Conservation (phyloP, 2,888 invertebrate species). For the Melanostoma scalare region DNA sequence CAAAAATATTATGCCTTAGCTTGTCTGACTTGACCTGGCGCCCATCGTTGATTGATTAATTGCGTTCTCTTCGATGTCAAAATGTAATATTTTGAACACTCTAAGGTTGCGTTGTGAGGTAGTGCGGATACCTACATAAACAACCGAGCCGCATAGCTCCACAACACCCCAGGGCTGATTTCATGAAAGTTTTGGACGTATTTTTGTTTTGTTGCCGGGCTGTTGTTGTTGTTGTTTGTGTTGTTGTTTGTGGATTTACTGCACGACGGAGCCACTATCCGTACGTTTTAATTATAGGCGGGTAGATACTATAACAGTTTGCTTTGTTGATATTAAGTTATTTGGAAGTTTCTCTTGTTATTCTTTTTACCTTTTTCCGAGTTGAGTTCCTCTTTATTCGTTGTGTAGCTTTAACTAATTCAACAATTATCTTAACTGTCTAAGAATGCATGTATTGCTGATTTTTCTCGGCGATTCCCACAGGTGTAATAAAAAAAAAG, state of each 20-base stretch:
- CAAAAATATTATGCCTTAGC: slow-evolving; percentile 1
- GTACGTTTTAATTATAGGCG: slow-evolving; percentile 33
- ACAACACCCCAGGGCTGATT: slow-evolving; percentile 43
- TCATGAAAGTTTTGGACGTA: slow-evolving; percentile 46
- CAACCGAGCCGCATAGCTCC: slow-evolving; percentile 24
- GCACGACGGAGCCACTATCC: slow-evolving; percentile 30
- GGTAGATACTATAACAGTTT: slow-evolving; percentile 17
- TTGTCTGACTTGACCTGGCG: slow-evolving; percentile 37
- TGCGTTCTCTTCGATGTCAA: slow-evolving; percentile 54
- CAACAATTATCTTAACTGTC: slow-evolving; percentile 52
- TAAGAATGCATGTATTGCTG: slow-evolving; percentile 53
- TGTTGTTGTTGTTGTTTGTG: slow-evolving; percentile 20
- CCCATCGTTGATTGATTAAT: slow-evolving; percentile 69
- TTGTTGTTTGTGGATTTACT: background rate
- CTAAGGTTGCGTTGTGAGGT: slow-evolving; percentile 3
- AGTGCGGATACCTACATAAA: slow-evolving; percentile 25
- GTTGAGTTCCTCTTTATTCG: background rate
- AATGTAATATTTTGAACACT: slow-evolving; percentile 48
- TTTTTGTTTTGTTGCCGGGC: slow-evolving; percentile 33
- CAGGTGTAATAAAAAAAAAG: slow-evolving; percentile 40
- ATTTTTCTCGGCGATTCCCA: slow-evolving; percentile 54
- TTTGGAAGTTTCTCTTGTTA: slow-evolving; percentile 55
- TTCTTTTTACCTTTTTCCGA: background rate
- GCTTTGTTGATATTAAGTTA: slow-evolving; percentile 65
- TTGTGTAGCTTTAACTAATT: slow-evolving; percentile 50